Conservation (phyloP, 2,113 vertebrate species). For the Dicerorhinus sumatrensis region DNA sequence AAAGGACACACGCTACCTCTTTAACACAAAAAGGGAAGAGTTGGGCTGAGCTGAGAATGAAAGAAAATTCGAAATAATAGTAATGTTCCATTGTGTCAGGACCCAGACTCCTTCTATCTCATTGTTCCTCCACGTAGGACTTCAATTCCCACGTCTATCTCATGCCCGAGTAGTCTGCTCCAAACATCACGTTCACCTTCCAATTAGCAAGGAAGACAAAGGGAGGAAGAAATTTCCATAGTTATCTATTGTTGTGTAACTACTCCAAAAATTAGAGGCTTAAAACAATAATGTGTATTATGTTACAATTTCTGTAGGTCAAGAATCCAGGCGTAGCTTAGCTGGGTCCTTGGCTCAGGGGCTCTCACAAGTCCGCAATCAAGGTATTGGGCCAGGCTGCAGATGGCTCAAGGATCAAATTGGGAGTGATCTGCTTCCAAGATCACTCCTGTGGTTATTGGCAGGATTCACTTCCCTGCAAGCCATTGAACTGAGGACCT, state of each 20-base stretch:
- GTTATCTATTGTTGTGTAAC: not conserved
- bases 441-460: not conserved
- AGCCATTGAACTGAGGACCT: not conserved
- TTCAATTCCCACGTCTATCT: constrained; percentile 15
- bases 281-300: not conserved
- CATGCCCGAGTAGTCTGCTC: not conserved
- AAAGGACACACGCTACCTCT: not conserved
- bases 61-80: constrained; percentile 14
- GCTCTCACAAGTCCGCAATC: not conserved
- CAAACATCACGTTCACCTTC: not conserved
- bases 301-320: not conserved
- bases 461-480: not conserved
- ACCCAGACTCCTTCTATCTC: not conserved
- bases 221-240: not conserved
- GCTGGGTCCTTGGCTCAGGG: not conserved
- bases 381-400: not conserved
- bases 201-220: constrained; percentile 17
- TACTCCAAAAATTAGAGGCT: not conserved
- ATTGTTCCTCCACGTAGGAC: not conserved
- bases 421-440: constrained; percentile 43
- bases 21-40: not conserved
- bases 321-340: not conserved
- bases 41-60: not conserved
- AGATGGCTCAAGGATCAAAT: constrained; percentile 10
- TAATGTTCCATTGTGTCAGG: not conserved